phyloP scores from a whole-genome alignment of 2,113 vertebrate genomes.

The Pangasianodon hypophthalmus region DNA sequence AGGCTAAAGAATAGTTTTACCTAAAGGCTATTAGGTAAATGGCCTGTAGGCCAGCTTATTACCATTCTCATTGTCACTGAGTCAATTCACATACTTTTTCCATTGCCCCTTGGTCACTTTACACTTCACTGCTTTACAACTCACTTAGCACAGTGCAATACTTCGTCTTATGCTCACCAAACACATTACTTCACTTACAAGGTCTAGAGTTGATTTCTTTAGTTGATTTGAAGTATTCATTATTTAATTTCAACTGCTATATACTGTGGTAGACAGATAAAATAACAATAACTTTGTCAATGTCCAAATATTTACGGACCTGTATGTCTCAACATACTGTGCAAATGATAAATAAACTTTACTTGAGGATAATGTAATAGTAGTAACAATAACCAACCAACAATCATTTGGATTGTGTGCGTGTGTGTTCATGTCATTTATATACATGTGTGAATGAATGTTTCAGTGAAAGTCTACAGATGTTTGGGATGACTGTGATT shows the following conservation, averaged over 20 bases:
- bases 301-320: not conserved
- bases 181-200: not conserved
- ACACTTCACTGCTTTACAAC: too few species aligned
- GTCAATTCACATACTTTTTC: too few species aligned
- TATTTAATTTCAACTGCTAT: too few species aligned
- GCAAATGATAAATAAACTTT: not conserved
- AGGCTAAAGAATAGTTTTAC: not conserved
- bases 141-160: too few species aligned
- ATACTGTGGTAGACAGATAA: too few species aligned
- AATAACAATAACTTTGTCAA: too few species aligned
- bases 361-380: not conserved
- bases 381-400: not conserved
- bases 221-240: too few species aligned
- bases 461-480: not conserved
- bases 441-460: not conserved
- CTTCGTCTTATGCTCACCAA: too few species aligned
- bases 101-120: too few species aligned
- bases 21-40: not conserved
- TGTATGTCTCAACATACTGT: not conserved
- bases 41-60: not conserved
- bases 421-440: not conserved
- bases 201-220: not conserved
- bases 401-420: not conserved
- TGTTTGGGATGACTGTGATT: not conserved
- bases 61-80: not conserved